Conservation (phyloP, 2,113 vertebrate genomes). For the Synodontis membranacea region DNA sequence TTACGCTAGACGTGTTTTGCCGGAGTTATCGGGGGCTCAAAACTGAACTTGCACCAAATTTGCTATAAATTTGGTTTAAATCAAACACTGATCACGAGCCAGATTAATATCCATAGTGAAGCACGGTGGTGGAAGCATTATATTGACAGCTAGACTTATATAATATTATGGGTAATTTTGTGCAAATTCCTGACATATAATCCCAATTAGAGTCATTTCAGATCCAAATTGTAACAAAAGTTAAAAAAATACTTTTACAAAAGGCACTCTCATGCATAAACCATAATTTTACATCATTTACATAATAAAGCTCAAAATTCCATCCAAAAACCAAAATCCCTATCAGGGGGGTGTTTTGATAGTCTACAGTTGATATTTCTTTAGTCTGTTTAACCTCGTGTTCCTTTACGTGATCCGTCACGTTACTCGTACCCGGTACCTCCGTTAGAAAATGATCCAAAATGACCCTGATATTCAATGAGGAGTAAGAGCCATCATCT, state of each 20-base stretch:
- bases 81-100: background rate
- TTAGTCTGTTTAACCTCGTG: background rate
- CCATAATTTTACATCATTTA: background rate
- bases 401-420: background rate
- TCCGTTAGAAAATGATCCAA: background rate
- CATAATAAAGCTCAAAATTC: background rate
- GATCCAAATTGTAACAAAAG: background rate
- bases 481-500: background rate
- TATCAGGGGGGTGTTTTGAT: background rate
- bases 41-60: background rate
- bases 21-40: background rate
- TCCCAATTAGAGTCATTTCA: background rate
- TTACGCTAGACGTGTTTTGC: background rate
- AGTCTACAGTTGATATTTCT: background rate
- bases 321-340: background rate
- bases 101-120: background rate
- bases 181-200: background rate
- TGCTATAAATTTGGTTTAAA: background rate
- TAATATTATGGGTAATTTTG: background rate
- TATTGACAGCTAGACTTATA: background rate
- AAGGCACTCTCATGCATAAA: background rate
- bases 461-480: background rate
- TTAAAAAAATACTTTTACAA: too few relatives aligned
- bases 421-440: background rate
- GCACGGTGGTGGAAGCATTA: background rate